phyloP scores from a whole-genome alignment of 2,888 invertebrate species.

The Orchesellides sinensis region DNA sequence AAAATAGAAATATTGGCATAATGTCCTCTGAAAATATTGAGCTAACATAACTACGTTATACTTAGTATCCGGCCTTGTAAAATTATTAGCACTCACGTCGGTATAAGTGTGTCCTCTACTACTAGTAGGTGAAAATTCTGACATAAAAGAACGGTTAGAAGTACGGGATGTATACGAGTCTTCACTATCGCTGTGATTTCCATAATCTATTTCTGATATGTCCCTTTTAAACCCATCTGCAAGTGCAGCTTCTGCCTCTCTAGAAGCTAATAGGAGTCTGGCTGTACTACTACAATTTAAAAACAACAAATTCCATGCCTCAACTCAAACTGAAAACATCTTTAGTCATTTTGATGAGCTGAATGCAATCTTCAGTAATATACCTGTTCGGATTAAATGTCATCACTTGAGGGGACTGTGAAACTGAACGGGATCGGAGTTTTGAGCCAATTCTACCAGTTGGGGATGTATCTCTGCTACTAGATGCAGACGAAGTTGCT shows the following conservation, averaged over 20 bases:
- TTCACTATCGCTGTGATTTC: slow-evolving; percentile 75
- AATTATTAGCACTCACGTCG: slow-evolving; percentile 50
- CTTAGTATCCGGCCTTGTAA: background rate
- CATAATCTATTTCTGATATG: slow-evolving; percentile 71
- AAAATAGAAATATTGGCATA: slow-evolving; percentile 4
- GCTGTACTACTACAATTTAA: slow-evolving; percentile 67
- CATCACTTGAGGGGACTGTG: slow-evolving; percentile 72
- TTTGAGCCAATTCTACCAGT: slow-evolving; percentile 71
- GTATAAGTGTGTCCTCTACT: slow-evolving; percentile 70
- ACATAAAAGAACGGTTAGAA: slow-evolving; percentile 72
- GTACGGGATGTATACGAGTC: slow-evolving; percentile 70
- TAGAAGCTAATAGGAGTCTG: slow-evolving; percentile 88
- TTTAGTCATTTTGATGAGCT: background rate
- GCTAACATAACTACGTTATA: background rate
- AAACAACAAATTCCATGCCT: too few relatives aligned
- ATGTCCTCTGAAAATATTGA: background rate
- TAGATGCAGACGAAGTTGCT: slow-evolving; percentile 73
- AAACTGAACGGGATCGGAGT: slow-evolving; percentile 74
- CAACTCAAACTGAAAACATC: background rate
- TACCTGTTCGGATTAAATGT: slow-evolving; percentile 61
- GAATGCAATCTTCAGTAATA: background rate
- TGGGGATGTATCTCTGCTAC: slow-evolving; percentile 74
- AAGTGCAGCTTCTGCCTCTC: slow-evolving; percentile 91
- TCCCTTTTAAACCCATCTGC: slow-evolving; percentile 82
- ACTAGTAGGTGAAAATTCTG: slow-evolving; percentile 73